phyloP scores from a whole-genome alignment of 2,888 invertebrate genomes.

The Heliconius cydno region DNA sequence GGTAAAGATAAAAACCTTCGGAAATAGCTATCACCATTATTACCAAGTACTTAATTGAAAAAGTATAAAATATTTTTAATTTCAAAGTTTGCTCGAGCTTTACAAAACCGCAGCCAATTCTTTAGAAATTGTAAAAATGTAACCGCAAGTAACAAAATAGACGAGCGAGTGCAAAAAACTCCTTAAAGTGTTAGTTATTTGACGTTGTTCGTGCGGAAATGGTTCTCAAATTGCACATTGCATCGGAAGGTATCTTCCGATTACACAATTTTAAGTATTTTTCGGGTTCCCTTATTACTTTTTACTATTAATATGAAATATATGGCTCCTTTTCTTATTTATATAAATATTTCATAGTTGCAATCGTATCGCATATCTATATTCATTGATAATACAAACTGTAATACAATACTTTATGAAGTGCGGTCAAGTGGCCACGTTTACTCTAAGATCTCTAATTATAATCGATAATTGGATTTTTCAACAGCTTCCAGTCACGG shows the following conservation, averaged over 20 bases:
- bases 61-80: conserved; percentile 48
- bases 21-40: conserved; percentile 23
- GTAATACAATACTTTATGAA: conserved; percentile 66
- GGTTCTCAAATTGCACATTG: conserved; percentile 80
- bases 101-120: conserved; percentile 37
- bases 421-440: conserved; percentile 72
- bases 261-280: conserved; percentile 55
- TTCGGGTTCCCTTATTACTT: conserved; percentile 49
- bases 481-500: conserved; percentile 52
- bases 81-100: conserved; percentile 41
- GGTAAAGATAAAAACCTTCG: conserved; percentile 25
- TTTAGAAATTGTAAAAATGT: conserved; percentile 40
- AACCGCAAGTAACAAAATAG: conserved; percentile 66
- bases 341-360: conserved; percentile 37
- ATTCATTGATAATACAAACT: conserved; percentile 61
- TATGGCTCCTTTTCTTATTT: background rate
- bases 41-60: conserved; percentile 41
- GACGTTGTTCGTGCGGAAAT: conserved; percentile 77
- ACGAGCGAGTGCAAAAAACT: conserved; percentile 67
- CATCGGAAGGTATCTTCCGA: conserved; percentile 72
- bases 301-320: conserved; percentile 45
- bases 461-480: conserved; percentile 63
- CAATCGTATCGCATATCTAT: conserved; percentile 62
- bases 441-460: conserved; percentile 60
- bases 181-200: conserved; percentile 67